phyloP scores from a whole-genome alignment of 1,140 invertebrate species.

The Drosophila takahashii region DNA sequence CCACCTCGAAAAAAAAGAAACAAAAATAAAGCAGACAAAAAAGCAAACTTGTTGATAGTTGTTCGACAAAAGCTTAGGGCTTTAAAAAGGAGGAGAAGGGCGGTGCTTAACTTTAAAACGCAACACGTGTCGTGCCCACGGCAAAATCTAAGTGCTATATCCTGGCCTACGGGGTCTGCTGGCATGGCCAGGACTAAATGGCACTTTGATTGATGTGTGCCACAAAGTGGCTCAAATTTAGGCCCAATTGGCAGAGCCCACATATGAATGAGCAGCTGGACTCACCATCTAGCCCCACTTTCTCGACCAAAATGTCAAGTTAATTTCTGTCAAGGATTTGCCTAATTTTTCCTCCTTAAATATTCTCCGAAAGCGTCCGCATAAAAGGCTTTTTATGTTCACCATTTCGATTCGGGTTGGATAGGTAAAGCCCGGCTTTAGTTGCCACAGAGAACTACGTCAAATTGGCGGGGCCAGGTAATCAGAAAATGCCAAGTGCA shows the following conservation, averaged over 20 bases:
- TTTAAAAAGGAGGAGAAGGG: conserved; percentile 5
- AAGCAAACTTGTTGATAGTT: conserved; percentile 72
- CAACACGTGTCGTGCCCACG: conserved; percentile 59
- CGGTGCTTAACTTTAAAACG: conserved; percentile 56
- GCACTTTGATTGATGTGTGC: conserved; percentile 75
- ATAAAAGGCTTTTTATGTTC: conserved; percentile 50
- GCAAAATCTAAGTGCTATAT: neutral
- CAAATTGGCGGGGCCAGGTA: conserved; percentile 50
- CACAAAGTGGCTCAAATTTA: conserved; percentile 53
- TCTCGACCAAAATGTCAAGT: conserved; percentile 27
- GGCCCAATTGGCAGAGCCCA: conserved; percentile 42
- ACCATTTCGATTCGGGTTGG: conserved; percentile 5
- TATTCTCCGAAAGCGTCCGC: conserved; percentile 6
- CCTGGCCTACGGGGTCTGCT: conserved; percentile 2
- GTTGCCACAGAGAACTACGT: conserved; percentile 42
- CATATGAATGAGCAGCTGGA: conserved; percentile 14
- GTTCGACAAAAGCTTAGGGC: conserved; percentile 35
- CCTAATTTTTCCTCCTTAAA: conserved; percentile 28
- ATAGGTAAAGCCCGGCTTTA: neutral
- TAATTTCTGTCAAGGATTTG: conserved; percentile 27
- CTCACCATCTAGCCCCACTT: neutral
- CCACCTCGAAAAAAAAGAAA: conserved; percentile 1
- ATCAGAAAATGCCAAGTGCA: conserved; percentile 72
- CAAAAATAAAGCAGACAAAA: conserved; percentile 22
- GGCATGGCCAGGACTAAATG: conserved; percentile 50